These are phyloP conservation scores for Tringa solitaria DNA, from an alignment of 2,113 vertebrate species.

Conservation along the genomic window DNA sequence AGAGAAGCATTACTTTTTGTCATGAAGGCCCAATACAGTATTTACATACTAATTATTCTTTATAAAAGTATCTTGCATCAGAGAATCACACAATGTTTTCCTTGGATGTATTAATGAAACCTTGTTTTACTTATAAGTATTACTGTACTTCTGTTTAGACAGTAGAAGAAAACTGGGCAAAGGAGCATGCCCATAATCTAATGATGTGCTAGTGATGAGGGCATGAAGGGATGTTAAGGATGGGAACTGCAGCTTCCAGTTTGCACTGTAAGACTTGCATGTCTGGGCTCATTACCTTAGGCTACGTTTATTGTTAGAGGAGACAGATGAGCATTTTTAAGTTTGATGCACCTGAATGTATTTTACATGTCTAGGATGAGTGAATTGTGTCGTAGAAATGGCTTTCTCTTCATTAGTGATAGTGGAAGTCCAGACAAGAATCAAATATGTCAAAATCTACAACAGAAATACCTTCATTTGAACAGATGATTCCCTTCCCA, in stretches of 20 bases:
- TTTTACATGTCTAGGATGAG: background rate
- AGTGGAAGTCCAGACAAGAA: background rate
- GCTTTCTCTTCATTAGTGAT: background rate
- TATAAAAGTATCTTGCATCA: background rate
- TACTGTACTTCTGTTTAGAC: background rate
- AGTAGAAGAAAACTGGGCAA: background rate
- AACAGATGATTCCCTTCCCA: background rate
- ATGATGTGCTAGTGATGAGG: background rate
- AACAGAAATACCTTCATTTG: background rate
- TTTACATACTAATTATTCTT: background rate
- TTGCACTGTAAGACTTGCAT: background rate
- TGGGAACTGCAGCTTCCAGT: background rate
- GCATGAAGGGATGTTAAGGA: background rate
- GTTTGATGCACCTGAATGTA: background rate
- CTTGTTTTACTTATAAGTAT: background rate
- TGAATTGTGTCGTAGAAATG: background rate
- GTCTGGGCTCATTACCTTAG: background rate
- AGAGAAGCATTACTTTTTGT: background rate
- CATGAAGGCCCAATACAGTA: background rate
- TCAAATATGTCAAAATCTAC: background rate
- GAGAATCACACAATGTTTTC: background rate
- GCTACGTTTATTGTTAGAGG: background rate
- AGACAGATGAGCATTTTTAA: background rate
- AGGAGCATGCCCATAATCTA: background rate
- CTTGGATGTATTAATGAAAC: background rate